Base-by-base conservation (phyloP, 1,140 invertebrate species). In the Condylostylus longicornis region DNA sequence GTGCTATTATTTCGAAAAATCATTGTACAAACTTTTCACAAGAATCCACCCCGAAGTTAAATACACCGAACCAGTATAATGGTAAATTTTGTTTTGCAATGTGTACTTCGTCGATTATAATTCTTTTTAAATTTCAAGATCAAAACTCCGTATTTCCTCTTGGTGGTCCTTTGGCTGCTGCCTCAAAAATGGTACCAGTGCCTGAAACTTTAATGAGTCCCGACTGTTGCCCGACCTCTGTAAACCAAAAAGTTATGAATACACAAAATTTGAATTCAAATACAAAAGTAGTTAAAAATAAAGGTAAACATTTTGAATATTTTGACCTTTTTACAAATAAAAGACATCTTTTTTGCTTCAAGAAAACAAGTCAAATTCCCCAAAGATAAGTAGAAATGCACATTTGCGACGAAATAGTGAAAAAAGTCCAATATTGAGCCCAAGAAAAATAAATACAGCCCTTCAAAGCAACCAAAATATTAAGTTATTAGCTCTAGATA, bases 171-270 rank as follows among this genome's bases (percentile, higher is more conserved):
- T 51, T 87, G 33, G 77, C 80, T 51, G 80, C 81, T 25, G 77
- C 82, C 27, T 81, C 79, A 1, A 84, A 83, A 61, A 74, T 86
- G 62, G 77, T 88, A 2, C 83, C 82, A 3, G 81, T 86, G 22
- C 82, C 82, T 7, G 83, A 88, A 51, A 81, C 80, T 1, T 61
- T 85, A 0, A 83, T 84, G 75, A 84, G 80, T 58, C 82, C 82
- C 3, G 79, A 84, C 57, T 81, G 81, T 50, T 64, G 74, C 46
- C 71, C 74, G 40, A 53, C 66, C 13, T 51, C 56, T 29, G 54
- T 53, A 10, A 51, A 53, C 13, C 51, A 61, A 40, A 45, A 50
- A 18, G 47, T 52, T 12, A 43, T 58, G 7, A 50, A 44, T 29
- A 39, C 55, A 17, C 55, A 58, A 38, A 31, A 52, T 33, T 53